These are phyloP conservation scores for Pheucticus melanocephalus DNA, from an alignment of 2,113 vertebrate species.

Conservation along the genomic window DNA sequence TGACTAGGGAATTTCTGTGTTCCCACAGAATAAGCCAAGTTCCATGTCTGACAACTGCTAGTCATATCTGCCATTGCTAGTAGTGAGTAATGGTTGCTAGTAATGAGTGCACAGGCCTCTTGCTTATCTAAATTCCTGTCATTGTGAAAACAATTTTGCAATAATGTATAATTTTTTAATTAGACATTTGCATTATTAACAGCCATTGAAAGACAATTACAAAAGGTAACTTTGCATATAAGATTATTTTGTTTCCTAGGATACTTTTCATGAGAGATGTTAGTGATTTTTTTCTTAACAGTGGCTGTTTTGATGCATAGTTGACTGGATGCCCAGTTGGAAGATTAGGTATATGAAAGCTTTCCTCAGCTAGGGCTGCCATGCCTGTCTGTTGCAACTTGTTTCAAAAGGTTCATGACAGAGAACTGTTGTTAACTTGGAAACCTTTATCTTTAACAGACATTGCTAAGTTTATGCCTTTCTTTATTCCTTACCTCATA, in stretches of 20 bases:
- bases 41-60: constrained; percentile 12
- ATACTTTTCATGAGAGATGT: constrained; percentile 47
- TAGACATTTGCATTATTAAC: constrained; percentile 75
- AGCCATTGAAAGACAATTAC: constrained; percentile 80
- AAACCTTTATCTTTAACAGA: constrained; percentile 18
- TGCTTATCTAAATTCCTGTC: constrained; percentile 44
- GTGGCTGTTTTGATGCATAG: constrained; percentile 69
- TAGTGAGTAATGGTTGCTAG: background rate
- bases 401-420: constrained; percentile 33
- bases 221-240: constrained; percentile 68
- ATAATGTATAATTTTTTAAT: constrained; percentile 30
- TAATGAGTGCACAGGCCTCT: background rate
- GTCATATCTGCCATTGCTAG: constrained; percentile 31
- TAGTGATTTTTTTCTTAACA: constrained; percentile 49
- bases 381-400: constrained; percentile 64
- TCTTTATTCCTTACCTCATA: background rate
- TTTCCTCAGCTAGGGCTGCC: constrained; percentile 44
- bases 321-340: constrained; percentile 72
- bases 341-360: constrained; percentile 70
- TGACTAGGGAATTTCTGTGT: background rate
- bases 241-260: constrained; percentile 67
- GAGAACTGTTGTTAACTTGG: constrained; percentile 7
- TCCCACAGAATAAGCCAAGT: constrained; percentile 38
- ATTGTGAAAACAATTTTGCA: constrained; percentile 28
- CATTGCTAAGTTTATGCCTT: background rate